Evolutionary conservation across 2,797 vertebrate genomes (phyloP).

Genomic region (Leptodactylus fallax): DNA sequence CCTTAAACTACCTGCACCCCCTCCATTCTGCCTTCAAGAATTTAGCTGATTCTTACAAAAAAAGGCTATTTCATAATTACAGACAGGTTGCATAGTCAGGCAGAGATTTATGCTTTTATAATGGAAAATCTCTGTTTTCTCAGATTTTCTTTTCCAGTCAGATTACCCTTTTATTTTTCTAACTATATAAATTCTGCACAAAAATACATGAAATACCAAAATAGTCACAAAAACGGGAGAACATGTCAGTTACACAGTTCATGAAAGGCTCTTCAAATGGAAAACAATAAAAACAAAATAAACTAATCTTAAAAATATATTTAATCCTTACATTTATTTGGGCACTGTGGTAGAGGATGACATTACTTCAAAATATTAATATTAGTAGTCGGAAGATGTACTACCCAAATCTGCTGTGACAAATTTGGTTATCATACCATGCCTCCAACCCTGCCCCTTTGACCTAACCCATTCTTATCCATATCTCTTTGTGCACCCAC

Average conservation of each 20-base stretch:
- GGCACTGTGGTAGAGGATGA: too few relatives aligned
- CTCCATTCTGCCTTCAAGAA: not conserved
- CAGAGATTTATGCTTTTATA: not conserved
- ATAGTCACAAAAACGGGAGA: not conserved
- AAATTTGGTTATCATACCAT: too few relatives aligned
- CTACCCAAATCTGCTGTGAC: too few relatives aligned
- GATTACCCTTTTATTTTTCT: not conserved
- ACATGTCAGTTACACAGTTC: not conserved
- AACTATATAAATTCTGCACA: not conserved
- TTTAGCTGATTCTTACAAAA: not conserved
- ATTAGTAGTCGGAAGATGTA: too few relatives aligned
- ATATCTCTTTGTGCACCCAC: too few relatives aligned
- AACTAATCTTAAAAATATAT: too few relatives aligned
- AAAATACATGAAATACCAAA: not conserved
- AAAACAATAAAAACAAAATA: too few relatives aligned
- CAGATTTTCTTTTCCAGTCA: not conserved
- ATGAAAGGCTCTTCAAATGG: not conserved
- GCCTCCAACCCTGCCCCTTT: too few relatives aligned
- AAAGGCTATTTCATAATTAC: not conserved
- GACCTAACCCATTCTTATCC: too few relatives aligned
- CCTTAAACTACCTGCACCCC: conserved; percentile 3
- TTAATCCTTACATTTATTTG: too few relatives aligned
- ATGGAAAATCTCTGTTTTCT: not conserved
- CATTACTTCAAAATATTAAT: too few relatives aligned
- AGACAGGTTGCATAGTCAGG: not conserved